Percentiles rank a stretch among this genome's conserved stretches.
These are phyloP conservation scores for Myripristis jacobus DNA, from an alignment of 2,797 vertebrate genomes.

Conservation along the genomic window DNA sequence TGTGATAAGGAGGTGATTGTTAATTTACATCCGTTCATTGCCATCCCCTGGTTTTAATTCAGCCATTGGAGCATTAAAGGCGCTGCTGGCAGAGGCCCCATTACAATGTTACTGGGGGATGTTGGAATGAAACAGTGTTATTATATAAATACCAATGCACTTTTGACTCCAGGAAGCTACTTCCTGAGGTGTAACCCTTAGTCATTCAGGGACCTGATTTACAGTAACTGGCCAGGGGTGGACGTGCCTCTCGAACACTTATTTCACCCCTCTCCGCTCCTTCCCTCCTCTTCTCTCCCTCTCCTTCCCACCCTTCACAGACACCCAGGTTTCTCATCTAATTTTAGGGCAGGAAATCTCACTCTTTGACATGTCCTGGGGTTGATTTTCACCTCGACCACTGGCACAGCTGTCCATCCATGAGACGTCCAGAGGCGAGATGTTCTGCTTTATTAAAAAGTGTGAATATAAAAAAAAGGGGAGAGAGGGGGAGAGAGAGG, in stretches of 20 bases:
- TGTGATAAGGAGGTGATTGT: conserved; percentile 71
- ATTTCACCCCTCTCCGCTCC: conserved; percentile 64
- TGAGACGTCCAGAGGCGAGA: conserved; percentile 79
- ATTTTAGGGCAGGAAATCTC: conserved; percentile 85
- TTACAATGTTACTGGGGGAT: conserved; percentile 72
- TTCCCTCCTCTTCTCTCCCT: conserved; percentile 42
- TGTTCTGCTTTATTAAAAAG: conserved; percentile 84
- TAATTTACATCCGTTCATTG: conserved; percentile 80
- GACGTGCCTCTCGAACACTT: conserved; percentile 79
- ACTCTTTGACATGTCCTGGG: conserved; percentile 84
- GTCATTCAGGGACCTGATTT: conserved; percentile 82
- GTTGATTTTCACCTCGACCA: conserved; percentile 86
- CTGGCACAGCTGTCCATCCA: conserved; percentile 82
- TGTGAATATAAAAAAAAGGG: conserved; percentile 73
- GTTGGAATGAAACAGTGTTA: conserved; percentile 83
- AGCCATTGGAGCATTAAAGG: conserved; percentile 73
- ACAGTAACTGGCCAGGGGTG: conserved; percentile 82
- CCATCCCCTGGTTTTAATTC: conserved; percentile 81
- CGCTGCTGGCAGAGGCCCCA: conserved; percentile 71
- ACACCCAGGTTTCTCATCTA: conserved; percentile 82
- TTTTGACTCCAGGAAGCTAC: conserved; percentile 87
- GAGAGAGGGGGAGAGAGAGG: conserved; percentile 31
- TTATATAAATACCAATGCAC: conserved; percentile 87
- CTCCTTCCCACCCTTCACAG: conserved; percentile 74
- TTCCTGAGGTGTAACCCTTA: conserved; percentile 83